Conservation (phyloP, 2,888 invertebrate species). For the Apodemia zela region DNA sequence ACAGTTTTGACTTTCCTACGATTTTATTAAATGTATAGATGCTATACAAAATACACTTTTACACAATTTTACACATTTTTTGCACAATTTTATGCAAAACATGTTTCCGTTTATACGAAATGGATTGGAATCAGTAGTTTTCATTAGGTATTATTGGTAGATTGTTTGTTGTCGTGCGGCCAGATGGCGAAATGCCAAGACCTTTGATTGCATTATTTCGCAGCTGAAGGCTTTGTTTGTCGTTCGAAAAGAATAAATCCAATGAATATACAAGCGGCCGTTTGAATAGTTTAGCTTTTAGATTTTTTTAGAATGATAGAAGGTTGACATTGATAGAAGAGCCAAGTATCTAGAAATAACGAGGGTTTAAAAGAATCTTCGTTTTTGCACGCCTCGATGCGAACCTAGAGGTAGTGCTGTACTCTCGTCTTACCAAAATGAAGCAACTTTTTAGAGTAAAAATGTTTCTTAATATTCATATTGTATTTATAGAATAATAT, state of each 20-base stretch:
- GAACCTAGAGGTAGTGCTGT: too few relatives aligned
- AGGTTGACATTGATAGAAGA: background rate
- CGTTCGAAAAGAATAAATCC: constrained; percentile 7
- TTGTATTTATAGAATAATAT: too few relatives aligned
- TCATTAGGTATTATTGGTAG: constrained; percentile 58
- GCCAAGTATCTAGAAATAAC: background rate
- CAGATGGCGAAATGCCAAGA: constrained; percentile 49
- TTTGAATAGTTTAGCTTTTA: background rate
- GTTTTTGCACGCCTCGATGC: too few relatives aligned
- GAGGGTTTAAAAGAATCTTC: too few relatives aligned
- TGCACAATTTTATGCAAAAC: background rate
- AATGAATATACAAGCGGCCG: constrained; percentile 11
- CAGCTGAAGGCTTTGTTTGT: constrained; percentile 17
- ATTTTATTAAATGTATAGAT: too few relatives aligned
- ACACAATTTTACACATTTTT: too few relatives aligned
- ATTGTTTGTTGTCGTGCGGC: constrained; percentile 45
- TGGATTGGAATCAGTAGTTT: constrained; percentile 45
- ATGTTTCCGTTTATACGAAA: constrained; percentile 21
- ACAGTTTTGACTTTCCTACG: too few relatives aligned
- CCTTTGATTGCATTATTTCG: constrained; percentile 29
- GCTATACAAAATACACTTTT: too few relatives aligned
- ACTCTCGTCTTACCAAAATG: too few relatives aligned
- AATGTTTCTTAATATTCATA: too few relatives aligned
- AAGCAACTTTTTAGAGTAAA: too few relatives aligned
- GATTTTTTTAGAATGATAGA: background rate